Conservation (phyloP, 2,888 invertebrate species). For the Phalera bucephala region DNA sequence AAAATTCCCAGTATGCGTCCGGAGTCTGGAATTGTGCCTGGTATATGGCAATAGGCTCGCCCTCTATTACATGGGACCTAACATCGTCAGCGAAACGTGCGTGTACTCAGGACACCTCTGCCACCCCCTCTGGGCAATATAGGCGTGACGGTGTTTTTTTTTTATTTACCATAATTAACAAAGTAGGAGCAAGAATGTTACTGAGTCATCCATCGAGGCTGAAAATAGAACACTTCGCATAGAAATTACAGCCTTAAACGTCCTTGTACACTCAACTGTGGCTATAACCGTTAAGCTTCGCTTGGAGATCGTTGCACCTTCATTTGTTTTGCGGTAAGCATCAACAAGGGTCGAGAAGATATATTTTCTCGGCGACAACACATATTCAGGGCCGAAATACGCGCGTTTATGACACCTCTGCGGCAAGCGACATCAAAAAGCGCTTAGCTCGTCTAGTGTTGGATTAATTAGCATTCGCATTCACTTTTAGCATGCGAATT, state of each 20-base stretch:
- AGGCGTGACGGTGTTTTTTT: no score
- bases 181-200: slow-evolving; percentile 41
- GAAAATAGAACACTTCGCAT: slow-evolving; percentile 33
- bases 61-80: no score
- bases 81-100: no score
- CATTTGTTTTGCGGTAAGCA: slow-evolving; percentile 25
- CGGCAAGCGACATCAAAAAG: slow-evolving; percentile 62
- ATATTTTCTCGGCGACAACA: slow-evolving; percentile 35
- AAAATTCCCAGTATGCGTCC: no score
- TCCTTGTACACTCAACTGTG: slow-evolving; percentile 21
- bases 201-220: slow-evolving; percentile 41
- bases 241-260: slow-evolving; percentile 33
- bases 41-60: no score
- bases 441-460: slow-evolving; percentile 32
- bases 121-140: no score
- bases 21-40: no score
- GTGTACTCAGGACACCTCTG: no score
- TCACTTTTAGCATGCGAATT: no score
- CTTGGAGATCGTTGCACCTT: no score
- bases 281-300: slow-evolving; percentile 15
- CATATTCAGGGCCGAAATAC: slow-evolving; percentile 35
- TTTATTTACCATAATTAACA: no score
- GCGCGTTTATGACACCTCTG: slow-evolving; percentile 56
- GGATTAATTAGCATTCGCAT: no score
- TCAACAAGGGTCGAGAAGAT: slow-evolving; percentile 40